Base-by-base conservation (phyloP, 2,888 invertebrate genomes). In the Muschampia plurimacula region DNA sequence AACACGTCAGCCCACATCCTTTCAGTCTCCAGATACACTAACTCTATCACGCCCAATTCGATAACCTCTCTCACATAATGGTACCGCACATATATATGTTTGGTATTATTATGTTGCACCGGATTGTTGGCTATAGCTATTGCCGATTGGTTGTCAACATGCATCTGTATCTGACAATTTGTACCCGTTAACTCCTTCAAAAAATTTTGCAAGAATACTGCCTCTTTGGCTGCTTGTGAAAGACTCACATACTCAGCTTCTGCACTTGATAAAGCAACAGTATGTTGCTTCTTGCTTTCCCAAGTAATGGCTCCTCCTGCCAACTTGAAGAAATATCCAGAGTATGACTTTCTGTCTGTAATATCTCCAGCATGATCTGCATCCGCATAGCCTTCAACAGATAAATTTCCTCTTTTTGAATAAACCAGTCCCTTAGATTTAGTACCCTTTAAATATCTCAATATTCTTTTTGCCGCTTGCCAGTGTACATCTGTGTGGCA, bases 301-400 rank as follows among this genome's bases (percentile, higher is more conserved):
- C 49, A 49, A n/a, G 49, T 49, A 49, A 49, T 49, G n/a, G 49
- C 49, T 49, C 49, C 49, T 49, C 49, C 49, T 49, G 49, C 49
- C 49, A 49, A 49, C 13, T 49, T 49, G 49, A 49, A 49, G 49
- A 49, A 49, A n/a, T 49, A 49, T 49, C 49, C 49, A 49, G 49
- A 49, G 49, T 49, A 49, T 49, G 49, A 49, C 49, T 49, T 49
- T n/a, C 49, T 49, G 7, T 49, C 49, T n/a, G n/a, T 49, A 4
- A 49, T 49, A 49, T 49, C 49, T n/a, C 49, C n/a, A 49, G 49
- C 49, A 49, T 49, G 49, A 49, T 49, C 49, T n/a, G n/a, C 49
- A 49, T 49, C 49, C n/a, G 49, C 49, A 49, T 49, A 49, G 5
- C 49, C 49, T 49, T 49, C 49, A n/a, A n/a, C 15, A n/a, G 7